phyloP scores from a whole-genome alignment of 1,140 invertebrate species.

The Sycophila sp. region DNA sequence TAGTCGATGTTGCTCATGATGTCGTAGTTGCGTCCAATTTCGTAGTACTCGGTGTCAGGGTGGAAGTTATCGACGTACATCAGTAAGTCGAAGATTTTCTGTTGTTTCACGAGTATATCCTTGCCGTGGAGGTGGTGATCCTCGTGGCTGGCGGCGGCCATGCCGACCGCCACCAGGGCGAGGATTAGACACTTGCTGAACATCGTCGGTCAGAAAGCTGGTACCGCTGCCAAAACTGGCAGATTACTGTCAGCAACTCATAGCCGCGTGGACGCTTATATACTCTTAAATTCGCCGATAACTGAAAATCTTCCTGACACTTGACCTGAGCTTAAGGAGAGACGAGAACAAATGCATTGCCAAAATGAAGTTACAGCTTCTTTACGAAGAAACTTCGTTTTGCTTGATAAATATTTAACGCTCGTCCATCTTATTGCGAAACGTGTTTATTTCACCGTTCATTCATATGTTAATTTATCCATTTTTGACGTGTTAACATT shows the following conservation, averaged over 20 bases:
- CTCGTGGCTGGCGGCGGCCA: not conserved
- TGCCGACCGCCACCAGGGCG: slow-evolving; percentile 11
- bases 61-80: slow-evolving; percentile 70
- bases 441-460: too few species aligned
- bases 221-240: not conserved
- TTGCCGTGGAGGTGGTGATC: slow-evolving; percentile 54
- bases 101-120: slow-evolving; percentile 69
- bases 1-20: slow-evolving; percentile 65
- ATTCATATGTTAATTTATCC: too few species aligned
- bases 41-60: slow-evolving; percentile 60
- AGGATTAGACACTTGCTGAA: slow-evolving; percentile 1
- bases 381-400: too few species aligned
- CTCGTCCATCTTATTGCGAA: too few species aligned
- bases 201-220: not conserved
- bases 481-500: too few species aligned
- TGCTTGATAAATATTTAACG: too few species aligned
- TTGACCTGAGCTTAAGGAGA: too few species aligned
- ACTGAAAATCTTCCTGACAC: too few species aligned
- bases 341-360: too few species aligned
- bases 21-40: slow-evolving; percentile 69
- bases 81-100: slow-evolving; percentile 72
- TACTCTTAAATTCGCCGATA: too few species aligned
- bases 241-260: not conserved
- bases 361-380: too few species aligned
- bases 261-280: too few species aligned